Evolutionary conservation across 1,140 invertebrate genomes (phyloP).

Genomic region (Brachionus rubens): DNA sequence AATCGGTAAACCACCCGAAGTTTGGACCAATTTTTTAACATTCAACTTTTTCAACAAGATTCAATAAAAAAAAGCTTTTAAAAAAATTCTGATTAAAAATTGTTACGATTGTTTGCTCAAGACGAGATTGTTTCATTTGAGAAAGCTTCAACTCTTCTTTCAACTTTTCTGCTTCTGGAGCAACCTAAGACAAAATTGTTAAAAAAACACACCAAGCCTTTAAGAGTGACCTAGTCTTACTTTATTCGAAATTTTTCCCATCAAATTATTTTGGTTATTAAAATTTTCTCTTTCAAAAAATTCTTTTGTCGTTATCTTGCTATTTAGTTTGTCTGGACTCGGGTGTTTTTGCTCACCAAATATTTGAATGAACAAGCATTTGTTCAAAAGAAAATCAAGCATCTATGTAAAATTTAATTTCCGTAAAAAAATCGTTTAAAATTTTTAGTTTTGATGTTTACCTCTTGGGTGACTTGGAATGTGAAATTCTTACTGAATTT

Average conservation of each 20-base stretch:
- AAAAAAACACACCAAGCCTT: background rate
- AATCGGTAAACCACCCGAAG: background rate
- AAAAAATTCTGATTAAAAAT: background rate
- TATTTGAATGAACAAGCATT: slow-evolving; percentile 38
- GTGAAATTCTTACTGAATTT: slow-evolving; percentile 31
- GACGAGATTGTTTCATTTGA: background rate
- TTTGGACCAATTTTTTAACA: slow-evolving; percentile 1
- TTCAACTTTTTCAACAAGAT: background rate
- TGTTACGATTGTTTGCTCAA: slow-evolving; percentile 3
- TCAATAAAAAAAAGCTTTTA: background rate
- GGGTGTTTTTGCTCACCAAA: slow-evolving; percentile 44
- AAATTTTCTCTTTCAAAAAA: slow-evolving; percentile 40
- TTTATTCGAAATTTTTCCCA: slow-evolving; percentile 10
- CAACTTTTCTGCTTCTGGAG: slow-evolving; percentile 39
- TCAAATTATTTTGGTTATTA: background rate
- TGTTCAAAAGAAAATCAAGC: slow-evolving; percentile 1
- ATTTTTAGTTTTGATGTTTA: background rate
- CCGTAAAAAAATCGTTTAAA: background rate
- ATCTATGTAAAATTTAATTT: background rate
- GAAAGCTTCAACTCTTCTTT: slow-evolving; percentile 21
- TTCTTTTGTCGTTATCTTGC: slow-evolving; percentile 41
- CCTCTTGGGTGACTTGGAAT: background rate
- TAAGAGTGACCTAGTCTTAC: background rate
- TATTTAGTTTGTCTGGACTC: slow-evolving; percentile 1
- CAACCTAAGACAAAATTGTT: background rate